phyloP scores from a whole-genome alignment of 1,140 invertebrate genomes.

The Calephelis virginiensis region DNA sequence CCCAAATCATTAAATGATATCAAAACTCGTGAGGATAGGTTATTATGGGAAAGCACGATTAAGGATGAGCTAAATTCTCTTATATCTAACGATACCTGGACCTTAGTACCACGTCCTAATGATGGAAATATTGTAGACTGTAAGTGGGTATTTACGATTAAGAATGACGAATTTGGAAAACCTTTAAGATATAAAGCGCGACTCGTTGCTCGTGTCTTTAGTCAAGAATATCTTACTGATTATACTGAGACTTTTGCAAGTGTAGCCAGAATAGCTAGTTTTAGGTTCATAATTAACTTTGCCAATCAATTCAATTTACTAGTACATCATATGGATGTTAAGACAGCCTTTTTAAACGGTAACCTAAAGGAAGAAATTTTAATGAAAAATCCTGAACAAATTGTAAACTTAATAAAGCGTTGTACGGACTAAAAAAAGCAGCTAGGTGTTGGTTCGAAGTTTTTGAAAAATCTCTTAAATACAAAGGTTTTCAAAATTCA shows the following conservation, averaged over 20 bases:
- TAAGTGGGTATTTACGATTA: slow-evolving; percentile 56
- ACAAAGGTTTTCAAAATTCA: slow-evolving; percentile 29
- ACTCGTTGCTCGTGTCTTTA: slow-evolving; percentile 30
- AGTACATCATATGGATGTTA: slow-evolving; percentile 35
- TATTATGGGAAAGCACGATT: too few relatives aligned
- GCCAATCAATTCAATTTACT: slow-evolving; percentile 34
- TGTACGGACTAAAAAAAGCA: slow-evolving; percentile 36
- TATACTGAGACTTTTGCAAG: slow-evolving; percentile 32
- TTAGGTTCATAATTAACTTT: slow-evolving; percentile 33
- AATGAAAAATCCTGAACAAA: slow-evolving; percentile 30
- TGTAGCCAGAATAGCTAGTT: slow-evolving; percentile 31
- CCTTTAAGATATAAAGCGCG: slow-evolving; percentile 27
- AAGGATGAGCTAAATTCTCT: too few relatives aligned
- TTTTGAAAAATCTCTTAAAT: slow-evolving; percentile 18
- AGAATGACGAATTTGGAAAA: slow-evolving; percentile 47
- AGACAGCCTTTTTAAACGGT: slow-evolving; percentile 35
- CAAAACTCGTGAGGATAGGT: slow-evolving; percentile 41
- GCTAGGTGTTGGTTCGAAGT: slow-evolving; percentile 30
- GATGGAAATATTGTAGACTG: too few relatives aligned
- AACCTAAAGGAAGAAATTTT: slow-evolving; percentile 31
- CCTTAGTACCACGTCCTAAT: too few relatives aligned
- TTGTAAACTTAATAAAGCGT: slow-evolving; percentile 33
- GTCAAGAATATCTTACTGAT: slow-evolving; percentile 27
- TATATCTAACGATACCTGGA: too few relatives aligned
- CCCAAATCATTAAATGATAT: slow-evolving; percentile 49